Percentiles rank a stretch among this genome's conserved stretches.
Conservation (phyloP, 2,888 invertebrate genomes). For the Eledona agricola region DNA sequence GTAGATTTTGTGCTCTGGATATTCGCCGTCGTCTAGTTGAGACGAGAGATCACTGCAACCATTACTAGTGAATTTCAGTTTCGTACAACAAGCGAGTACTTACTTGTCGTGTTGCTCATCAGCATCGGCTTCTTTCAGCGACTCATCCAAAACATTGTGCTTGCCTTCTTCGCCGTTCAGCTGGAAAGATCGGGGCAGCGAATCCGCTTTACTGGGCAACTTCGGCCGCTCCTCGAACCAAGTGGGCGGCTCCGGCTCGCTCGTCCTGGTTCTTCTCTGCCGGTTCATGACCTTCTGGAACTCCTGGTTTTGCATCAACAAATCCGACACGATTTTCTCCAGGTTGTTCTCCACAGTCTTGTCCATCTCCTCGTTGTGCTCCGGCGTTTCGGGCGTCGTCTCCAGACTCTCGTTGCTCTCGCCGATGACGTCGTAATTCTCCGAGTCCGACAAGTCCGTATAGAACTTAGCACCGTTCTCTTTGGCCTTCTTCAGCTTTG, state of each 20-base stretch:
- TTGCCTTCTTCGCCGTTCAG: slow-evolving; percentile 66
- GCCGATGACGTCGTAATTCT: slow-evolving; percentile 59
- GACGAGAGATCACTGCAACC: slow-evolving; percentile 60
- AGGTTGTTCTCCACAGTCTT: slow-evolving; percentile 67
- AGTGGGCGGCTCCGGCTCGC: slow-evolving; percentile 65
- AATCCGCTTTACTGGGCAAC: slow-evolving; percentile 78
- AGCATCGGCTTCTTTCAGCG: slow-evolving; percentile 49
- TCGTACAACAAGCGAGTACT: too few relatives aligned
- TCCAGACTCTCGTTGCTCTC: slow-evolving; percentile 71
- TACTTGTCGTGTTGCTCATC: slow-evolving; percentile 57
- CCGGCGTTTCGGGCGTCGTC: slow-evolving; percentile 38
- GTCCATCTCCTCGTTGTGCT: slow-evolving; percentile 61
- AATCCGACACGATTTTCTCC: slow-evolving; percentile 82
- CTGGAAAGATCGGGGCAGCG: slow-evolving; percentile 81
- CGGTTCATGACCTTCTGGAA: slow-evolving; percentile 79
- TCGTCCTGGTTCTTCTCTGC: slow-evolving; percentile 67
- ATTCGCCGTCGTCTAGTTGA: slow-evolving; percentile 65
- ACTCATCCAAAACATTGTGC: slow-evolving; percentile 51
- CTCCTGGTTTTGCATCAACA: slow-evolving; percentile 83
- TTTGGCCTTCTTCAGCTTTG: slow-evolving; percentile 74
- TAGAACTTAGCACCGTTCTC: slow-evolving; percentile 71
- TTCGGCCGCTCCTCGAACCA: slow-evolving; percentile 75
- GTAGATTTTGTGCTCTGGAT: slow-evolving; percentile 84
- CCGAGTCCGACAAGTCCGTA: slow-evolving; percentile 72
- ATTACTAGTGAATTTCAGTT: too few relatives aligned